phyloP scores from a whole-genome alignment of 2,113 vertebrate species.

The Ictidomys tridecemlineatus region DNA sequence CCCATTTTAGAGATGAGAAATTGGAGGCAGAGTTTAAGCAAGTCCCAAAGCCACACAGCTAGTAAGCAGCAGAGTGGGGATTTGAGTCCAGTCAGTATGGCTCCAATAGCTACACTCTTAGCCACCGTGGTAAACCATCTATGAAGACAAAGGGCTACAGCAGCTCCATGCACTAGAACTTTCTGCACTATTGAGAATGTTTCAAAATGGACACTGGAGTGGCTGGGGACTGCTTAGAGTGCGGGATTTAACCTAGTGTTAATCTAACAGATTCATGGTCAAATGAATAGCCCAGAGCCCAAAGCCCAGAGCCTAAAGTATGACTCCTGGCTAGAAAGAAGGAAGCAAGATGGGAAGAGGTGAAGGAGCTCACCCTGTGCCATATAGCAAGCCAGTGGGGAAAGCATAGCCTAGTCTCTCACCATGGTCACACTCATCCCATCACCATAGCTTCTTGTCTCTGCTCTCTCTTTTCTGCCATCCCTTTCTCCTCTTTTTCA shows the following conservation, averaged over 20 bases:
- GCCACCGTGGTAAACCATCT: background rate
- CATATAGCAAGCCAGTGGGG: accelerated
- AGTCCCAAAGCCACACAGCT: background rate
- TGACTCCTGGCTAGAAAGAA: background rate
- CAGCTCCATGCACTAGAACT: background rate
- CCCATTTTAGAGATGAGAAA: slow-evolving; percentile 9
- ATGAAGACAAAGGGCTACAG: accelerated
- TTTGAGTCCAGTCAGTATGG: background rate
- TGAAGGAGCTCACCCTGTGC: accelerated
- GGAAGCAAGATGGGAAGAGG: background rate
- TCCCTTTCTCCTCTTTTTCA: background rate
- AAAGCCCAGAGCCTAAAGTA: background rate
- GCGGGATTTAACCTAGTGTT: accelerated
- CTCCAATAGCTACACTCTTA: too few relatives aligned
- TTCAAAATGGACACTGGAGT: background rate
- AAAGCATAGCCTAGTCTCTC: background rate
- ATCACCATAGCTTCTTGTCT: background rate
- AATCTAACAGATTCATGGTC: background rate
- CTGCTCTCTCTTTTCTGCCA: background rate
- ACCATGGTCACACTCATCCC: too few relatives aligned
- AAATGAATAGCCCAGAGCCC: background rate
- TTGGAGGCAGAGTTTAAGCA: background rate
- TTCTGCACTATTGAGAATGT: too few relatives aligned
- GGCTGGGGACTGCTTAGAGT: too few relatives aligned
- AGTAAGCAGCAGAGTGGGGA: accelerated